A percentile compares a stretch with the other conserved stretches of the same genome.
These are phyloP conservation scores for Pogonocherus hispidulus DNA, from an alignment of 2,888 invertebrate species.

Conservation along the genomic window DNA sequence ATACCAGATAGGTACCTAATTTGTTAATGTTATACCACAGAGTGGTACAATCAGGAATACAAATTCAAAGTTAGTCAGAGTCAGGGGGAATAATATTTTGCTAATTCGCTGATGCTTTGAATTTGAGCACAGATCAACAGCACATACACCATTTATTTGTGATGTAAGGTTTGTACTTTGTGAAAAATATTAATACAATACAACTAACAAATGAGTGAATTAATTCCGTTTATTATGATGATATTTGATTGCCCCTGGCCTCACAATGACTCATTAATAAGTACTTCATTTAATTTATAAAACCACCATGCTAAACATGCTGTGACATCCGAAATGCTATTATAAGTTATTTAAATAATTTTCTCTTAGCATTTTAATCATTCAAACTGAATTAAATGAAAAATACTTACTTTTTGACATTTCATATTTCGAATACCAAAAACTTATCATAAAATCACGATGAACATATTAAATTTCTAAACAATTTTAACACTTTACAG, in stretches of 20 bases:
- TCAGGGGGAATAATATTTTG: too few species aligned
- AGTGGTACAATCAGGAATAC: too few species aligned
- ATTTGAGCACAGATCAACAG: too few species aligned
- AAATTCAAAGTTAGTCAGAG: too few species aligned
- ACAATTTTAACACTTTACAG: neutral
- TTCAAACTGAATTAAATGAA: too few species aligned
- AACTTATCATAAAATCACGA: constrained; percentile 25
- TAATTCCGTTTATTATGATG: too few species aligned
- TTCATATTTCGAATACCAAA: constrained; percentile 54
- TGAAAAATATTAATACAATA: neutral
- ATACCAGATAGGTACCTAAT: too few species aligned
- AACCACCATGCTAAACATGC: neutral
- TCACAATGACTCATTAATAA: constrained; percentile 25
- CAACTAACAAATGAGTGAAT: too few species aligned
- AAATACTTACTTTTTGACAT: constrained; percentile 61
- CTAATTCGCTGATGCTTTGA: too few species aligned
- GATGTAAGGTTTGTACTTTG: too few species aligned
- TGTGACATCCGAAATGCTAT: neutral
- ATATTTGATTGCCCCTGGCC: constrained; percentile 21
- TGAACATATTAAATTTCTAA: constrained; percentile 12
- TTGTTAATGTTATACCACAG: too few species aligned
- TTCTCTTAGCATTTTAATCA: neutral
- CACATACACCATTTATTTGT: too few species aligned
- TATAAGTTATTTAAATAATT: neutral
- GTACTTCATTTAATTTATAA: constrained; percentile 12